Conservation (phyloP, 2,113 vertebrate genomes). For the Charina bottae region DNA sequence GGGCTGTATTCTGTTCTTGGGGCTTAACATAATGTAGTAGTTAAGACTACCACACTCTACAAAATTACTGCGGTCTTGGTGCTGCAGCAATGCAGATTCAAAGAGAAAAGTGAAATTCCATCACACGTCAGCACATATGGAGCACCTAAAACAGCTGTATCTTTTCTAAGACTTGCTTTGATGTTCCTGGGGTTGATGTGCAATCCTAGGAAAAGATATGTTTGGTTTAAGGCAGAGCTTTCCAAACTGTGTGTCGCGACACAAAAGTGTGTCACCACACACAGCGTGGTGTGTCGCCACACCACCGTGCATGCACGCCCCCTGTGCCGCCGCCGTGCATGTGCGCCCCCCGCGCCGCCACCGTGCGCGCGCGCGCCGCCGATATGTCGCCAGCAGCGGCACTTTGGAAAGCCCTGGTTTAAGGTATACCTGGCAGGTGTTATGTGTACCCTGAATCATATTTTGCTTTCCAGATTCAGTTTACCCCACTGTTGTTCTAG, state of each 20-base stretch:
- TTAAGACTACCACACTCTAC: background rate
- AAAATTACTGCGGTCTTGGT: background rate
- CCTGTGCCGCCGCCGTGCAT: no score
- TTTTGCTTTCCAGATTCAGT: background rate
- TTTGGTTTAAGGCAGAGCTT: background rate
- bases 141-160: background rate
- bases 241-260: no score
- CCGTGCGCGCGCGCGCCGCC: no score
- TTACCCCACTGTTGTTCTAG: background rate
- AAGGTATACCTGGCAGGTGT: background rate
- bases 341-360: no score
- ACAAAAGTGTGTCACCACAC: no score
- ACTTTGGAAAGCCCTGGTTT: no score
- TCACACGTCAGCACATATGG: background rate
- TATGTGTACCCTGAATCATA: background rate
- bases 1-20: background rate
- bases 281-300: no score
- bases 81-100: background rate
- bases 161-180: background rate
- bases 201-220: background rate
- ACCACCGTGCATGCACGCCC: no score
- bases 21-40: background rate
- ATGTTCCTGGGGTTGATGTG: background rate
- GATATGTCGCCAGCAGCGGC: no score
- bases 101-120: background rate